These are phyloP conservation scores for Acleris emargana DNA, from an alignment of 2,888 invertebrate species.

Conservation along the genomic window DNA sequence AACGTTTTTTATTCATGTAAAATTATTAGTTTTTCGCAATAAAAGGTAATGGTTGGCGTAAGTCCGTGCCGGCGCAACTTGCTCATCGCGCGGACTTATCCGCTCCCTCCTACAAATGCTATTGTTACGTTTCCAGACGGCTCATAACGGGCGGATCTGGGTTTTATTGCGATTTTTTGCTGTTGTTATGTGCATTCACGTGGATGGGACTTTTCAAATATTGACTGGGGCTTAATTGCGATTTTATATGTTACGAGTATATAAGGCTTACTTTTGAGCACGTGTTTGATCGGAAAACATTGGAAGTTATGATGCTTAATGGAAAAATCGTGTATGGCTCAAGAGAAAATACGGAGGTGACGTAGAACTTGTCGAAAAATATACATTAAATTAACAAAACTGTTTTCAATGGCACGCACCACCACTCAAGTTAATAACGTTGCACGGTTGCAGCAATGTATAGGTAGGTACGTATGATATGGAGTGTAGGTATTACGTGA, in stretches of 20 bases:
- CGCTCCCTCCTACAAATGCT: slow-evolving; percentile 50
- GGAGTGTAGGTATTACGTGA: too few relatives aligned
- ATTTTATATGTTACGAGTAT: background rate
- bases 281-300: too few relatives aligned
- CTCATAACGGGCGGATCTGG: slow-evolving; percentile 76
- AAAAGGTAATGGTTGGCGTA: slow-evolving; percentile 16
- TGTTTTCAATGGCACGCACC: too few relatives aligned
- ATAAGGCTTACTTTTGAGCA: too few relatives aligned
- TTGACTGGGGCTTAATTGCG: slow-evolving; percentile 1
- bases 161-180: slow-evolving; percentile 71
- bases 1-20: background rate
- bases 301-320: too few relatives aligned
- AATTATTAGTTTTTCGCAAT: slow-evolving; percentile 25
- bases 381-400: too few relatives aligned
- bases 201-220: background rate
- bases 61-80: slow-evolving; percentile 4
- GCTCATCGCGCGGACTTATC: slow-evolving; percentile 32
- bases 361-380: too few relatives aligned
- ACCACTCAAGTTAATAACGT: too few relatives aligned
- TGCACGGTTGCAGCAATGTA: too few relatives aligned
- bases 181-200: slow-evolving; percentile 58
- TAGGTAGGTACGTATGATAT: too few relatives aligned
- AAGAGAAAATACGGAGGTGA: too few relatives aligned
- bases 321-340: too few relatives aligned
- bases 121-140: slow-evolving; percentile 67